phyloP scores from a whole-genome alignment of 1,140 invertebrate species.

The Drosophila watanabei region DNA sequence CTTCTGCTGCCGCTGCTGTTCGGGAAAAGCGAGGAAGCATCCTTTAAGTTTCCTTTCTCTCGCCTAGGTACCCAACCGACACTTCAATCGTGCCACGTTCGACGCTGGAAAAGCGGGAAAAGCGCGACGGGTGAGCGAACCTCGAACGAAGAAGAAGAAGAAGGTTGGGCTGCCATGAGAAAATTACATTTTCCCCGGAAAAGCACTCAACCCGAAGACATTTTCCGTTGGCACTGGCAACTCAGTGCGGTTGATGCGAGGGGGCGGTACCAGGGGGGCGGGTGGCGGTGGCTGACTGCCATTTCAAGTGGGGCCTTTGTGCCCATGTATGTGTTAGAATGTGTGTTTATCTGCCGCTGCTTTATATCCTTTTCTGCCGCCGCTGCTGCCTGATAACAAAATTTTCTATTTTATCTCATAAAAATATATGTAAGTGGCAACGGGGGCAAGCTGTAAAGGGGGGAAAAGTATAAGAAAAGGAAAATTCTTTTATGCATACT shows the following conservation, averaged over 20 bases:
- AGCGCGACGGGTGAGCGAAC: constrained; percentile 17
- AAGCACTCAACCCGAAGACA: constrained; percentile 85
- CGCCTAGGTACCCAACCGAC: constrained; percentile 76
- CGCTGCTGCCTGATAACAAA: constrained; percentile 79
- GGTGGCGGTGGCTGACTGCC: constrained; percentile 46
- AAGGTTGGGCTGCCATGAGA: constrained; percentile 77
- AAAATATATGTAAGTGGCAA: constrained; percentile 71
- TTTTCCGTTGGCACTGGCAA: constrained; percentile 81
- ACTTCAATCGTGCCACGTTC: constrained; percentile 80
- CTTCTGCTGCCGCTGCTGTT: constrained; percentile 14
- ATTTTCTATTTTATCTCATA: constrained; percentile 85
- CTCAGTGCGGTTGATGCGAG: constrained; percentile 40
- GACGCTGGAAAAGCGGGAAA: constrained; percentile 56
- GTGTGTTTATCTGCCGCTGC: constrained; percentile 49
- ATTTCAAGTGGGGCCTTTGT: constrained; percentile 71
- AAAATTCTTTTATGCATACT: constrained; percentile 63
- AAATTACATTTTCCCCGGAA: constrained; percentile 85
- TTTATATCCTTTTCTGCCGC: constrained; percentile 82
- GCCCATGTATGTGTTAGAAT: constrained; percentile 47
- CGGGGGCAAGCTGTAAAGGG: neutral
- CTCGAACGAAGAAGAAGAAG: constrained; percentile 28
- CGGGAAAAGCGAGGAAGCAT: constrained; percentile 47
- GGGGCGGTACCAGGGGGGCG: neutral
- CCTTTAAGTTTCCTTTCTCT: constrained; percentile 81
- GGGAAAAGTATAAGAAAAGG: constrained; percentile 45